A percentile compares a stretch with the other conserved stretches of the same genome.
phyloP scores from a whole-genome alignment of 2,888 invertebrate species.

The Blastobasis lacticolella region DNA sequence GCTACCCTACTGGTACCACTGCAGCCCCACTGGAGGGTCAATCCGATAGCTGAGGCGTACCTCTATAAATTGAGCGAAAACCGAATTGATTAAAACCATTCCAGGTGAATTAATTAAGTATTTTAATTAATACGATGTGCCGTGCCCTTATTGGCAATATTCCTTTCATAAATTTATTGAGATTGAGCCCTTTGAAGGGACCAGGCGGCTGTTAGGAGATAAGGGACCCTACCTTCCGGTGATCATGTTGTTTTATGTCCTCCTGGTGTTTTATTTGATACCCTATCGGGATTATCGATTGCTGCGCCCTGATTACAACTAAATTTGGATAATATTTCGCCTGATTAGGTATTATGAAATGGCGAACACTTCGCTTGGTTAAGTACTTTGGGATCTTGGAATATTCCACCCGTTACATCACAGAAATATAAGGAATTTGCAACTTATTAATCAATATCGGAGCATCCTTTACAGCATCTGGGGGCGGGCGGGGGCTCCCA shows the following conservation, averaged over 20 bases:
- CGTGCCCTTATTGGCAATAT: slow-evolving; percentile 71
- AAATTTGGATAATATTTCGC: too few species aligned
- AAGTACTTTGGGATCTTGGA: too few species aligned
- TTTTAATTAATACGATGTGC: slow-evolving; percentile 73
- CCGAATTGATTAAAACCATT: slow-evolving; percentile 73
- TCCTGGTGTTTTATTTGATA: not conserved
- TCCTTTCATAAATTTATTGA: slow-evolving; percentile 74
- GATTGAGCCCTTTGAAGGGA: slow-evolving; percentile 60
- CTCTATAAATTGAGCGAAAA: slow-evolving; percentile 66
- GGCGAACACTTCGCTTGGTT: too few species aligned
- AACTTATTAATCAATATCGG: slow-evolving; percentile 37
- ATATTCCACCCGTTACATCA: too few species aligned
- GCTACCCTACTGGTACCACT: too few species aligned
- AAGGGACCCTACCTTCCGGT: slow-evolving; percentile 33
- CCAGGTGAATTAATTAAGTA: slow-evolving; percentile 74
- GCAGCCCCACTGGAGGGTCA: slow-evolving; percentile 28
- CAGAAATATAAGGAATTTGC: slow-evolving; percentile 16
- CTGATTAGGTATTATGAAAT: too few species aligned
- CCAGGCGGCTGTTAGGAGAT: slow-evolving; percentile 52
- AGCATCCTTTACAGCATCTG: slow-evolving; percentile 19
- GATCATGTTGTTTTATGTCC: slow-evolving; percentile 28
- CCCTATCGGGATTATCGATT: too few species aligned
- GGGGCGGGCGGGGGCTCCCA: slow-evolving; percentile 6
- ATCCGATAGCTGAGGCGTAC: slow-evolving; percentile 42
- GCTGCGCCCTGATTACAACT: too few species aligned